Evolutionary conservation across 2,797 vertebrate genomes (phyloP).

Genomic region (Triplophysa yarkandensis): DNA sequence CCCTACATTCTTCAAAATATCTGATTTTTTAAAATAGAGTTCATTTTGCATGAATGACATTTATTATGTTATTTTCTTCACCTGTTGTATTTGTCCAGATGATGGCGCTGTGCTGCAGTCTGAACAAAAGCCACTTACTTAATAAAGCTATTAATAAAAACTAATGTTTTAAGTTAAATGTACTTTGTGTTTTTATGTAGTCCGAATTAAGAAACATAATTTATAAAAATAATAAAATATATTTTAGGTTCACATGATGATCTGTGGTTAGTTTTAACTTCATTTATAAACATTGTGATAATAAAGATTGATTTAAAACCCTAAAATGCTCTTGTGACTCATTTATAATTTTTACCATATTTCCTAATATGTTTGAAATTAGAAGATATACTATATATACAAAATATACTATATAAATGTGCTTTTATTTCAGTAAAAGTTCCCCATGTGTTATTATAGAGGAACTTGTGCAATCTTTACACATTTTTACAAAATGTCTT

Average conservation of each 20-base stretch:
- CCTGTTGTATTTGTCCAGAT: neutral
- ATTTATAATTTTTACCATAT: neutral
- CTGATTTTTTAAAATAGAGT: too few species aligned
- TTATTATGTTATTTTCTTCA: neutral
- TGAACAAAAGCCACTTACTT: too few species aligned
- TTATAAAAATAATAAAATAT: too few species aligned
- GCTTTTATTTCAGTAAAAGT: neutral
- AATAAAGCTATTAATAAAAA: neutral
- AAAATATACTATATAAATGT: neutral
- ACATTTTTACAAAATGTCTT: too few species aligned
- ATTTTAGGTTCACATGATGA: too few species aligned
- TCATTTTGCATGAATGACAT: too few species aligned
- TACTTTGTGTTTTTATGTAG: too few species aligned
- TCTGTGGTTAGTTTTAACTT: neutral
- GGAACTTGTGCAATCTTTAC: too few species aligned
- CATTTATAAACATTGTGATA: neutral
- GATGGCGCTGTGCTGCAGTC: constrained; percentile 10
- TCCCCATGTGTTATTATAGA: too few species aligned
- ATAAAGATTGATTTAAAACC: neutral
- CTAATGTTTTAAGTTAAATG: neutral
- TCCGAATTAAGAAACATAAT: too few species aligned
- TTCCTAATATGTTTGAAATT: neutral
- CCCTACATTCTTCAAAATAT: too few species aligned
- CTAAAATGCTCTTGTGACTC: neutral
- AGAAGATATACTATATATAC: neutral